Percentiles rank a stretch among this genome's conserved stretches.
Conservation (phyloP, 2,113 vertebrate genomes). For the Burhinus oedicnemus region DNA sequence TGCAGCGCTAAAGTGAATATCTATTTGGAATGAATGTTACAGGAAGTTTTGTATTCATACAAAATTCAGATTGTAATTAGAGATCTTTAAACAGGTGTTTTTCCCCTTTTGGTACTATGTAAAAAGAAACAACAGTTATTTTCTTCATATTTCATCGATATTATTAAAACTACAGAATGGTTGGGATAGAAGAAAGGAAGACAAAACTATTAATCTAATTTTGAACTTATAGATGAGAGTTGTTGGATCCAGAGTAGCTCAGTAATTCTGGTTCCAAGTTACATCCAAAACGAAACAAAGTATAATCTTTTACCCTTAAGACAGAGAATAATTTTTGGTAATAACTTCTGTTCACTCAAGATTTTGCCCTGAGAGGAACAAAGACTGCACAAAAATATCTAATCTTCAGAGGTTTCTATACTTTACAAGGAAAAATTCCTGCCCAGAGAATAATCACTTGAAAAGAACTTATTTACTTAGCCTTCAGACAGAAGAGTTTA, state of each 20-base stretch:
- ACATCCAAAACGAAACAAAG: background rate
- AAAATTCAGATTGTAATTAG: background rate
- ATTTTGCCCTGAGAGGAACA: constrained; percentile 36
- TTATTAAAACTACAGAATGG: background rate
- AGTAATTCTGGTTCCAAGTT: constrained; percentile 10
- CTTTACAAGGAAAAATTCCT: constrained; percentile 25
- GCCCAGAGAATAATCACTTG: constrained; percentile 38
- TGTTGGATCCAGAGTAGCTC: background rate
- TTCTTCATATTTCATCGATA: background rate
- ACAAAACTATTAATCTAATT: background rate
- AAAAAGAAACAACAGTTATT: background rate
- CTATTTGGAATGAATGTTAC: background rate
- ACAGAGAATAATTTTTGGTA: background rate
- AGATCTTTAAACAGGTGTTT: background rate
- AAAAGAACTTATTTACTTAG: constrained; percentile 59
- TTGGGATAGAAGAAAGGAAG: background rate
- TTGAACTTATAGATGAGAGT: background rate
- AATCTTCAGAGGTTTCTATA: constrained; percentile 10
- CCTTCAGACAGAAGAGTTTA: constrained; percentile 38
- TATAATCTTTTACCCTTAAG: constrained; percentile 16
- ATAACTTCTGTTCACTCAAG: constrained; percentile 42
- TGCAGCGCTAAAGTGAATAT: background rate
- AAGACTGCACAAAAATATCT: constrained; percentile 41
- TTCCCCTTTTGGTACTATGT: background rate
- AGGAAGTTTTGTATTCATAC: background rate